Base-by-base conservation (phyloP, 2,113 vertebrate genomes). In the Oxygymnocypris stewartii region DNA sequence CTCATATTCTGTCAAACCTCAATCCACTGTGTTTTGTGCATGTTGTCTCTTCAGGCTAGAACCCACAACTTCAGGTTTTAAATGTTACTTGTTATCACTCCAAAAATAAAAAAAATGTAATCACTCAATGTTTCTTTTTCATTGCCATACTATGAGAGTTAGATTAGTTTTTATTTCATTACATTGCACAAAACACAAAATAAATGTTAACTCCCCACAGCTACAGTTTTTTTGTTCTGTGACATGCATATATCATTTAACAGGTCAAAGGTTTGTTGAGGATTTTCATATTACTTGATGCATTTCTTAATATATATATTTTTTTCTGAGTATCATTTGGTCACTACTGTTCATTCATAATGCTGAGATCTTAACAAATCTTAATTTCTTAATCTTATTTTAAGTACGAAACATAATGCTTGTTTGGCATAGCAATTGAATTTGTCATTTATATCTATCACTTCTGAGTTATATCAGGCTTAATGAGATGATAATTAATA, bases 41-140 rank as follows among this genome's bases (percentile, higher is more conserved):
- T 80, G 54, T 61, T 79, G 35, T 49, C 12, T 75, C 23, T 76
- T 13, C n/a, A 47, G 12, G n/a, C 25, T 49, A 76, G 74, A 76
- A 13, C 42, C 74, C 74, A 14, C 42, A 28, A 28, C n/a, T 47
- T 44, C 40, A 25, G 20, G 23, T n/a, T 76, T 76, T 18, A 40
- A 40, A 7, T 25, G 37, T 80, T 80, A 3, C 23, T 12, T 61
- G 25, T 61, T 0, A 63, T 65, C 79, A 18, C 16, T 63, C 40
- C 11, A n/a, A 47, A 81, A 65, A 44, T 79, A n/a, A 42, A 31
- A 61, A 37, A 20, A 23, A 49, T 31, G 1, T 1, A 79, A 10
- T 37, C 1, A 20, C 18, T 57, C 18, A 35, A 35, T 20, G 9
- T 79, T 79, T 57, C 13, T 57, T 23, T 1, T 61, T 9, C 20